phyloP scores from a whole-genome alignment of 2,113 vertebrate species.

The Grammomys surdaster region DNA sequence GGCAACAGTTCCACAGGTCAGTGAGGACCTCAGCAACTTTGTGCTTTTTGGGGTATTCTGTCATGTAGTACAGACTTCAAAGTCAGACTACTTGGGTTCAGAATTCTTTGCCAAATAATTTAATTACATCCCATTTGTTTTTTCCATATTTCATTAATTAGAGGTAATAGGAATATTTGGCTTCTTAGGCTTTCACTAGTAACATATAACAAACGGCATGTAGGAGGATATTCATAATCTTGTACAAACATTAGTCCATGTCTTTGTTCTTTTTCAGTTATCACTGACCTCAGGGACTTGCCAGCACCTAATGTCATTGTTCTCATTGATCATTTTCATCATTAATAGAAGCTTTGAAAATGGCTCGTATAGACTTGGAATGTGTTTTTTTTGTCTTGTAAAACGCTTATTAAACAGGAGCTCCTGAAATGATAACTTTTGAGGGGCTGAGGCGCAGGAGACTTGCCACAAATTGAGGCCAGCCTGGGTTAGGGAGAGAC shows the following conservation, averaged over 20 bases:
- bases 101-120: neutral
- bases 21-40: constrained; percentile 5
- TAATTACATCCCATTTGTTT: neutral
- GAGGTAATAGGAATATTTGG: neutral
- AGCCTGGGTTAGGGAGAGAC: neutral
- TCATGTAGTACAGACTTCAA: neutral
- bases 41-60: constrained; percentile 31
- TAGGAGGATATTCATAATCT: neutral
- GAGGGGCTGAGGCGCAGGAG: neutral
- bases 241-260: neutral
- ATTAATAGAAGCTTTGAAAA: neutral
- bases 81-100: neutral
- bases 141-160: neutral
- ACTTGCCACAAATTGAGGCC: neutral
- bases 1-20: constrained; percentile 28
- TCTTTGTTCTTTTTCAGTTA: constrained; percentile 28
- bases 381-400: constrained; percentile 6
- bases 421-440: neutral
- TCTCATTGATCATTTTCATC: constrained; percentile 25
- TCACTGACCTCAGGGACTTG: constrained; percentile 31
- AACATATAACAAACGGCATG: neutral
- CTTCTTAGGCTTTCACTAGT: constrained; percentile 4
- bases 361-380: neutral
- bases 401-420: neutral
- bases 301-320: neutral